Evolutionary conservation across 2,888 invertebrate genomes (phyloP).

Genomic region (Tillus elongatus): DNA sequence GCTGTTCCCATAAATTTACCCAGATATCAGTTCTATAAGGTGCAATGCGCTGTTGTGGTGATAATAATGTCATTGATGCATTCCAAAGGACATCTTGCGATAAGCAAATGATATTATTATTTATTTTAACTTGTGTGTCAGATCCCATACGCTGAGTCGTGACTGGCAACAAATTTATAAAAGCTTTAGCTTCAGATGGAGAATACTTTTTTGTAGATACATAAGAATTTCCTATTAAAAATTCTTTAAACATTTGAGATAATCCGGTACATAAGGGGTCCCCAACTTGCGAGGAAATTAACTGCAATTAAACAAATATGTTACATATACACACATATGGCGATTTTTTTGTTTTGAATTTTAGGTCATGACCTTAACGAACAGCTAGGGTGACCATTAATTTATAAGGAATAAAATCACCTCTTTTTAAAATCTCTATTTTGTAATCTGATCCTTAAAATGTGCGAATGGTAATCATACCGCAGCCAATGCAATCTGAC

Average conservation of each 20-base stretch:
- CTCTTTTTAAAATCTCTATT: too few relatives aligned
- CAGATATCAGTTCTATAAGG: conserved; percentile 75
- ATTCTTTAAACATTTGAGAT: conserved; percentile 68
- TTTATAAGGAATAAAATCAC: too few relatives aligned
- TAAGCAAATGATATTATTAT: conserved; percentile 49
- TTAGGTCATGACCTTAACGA: too few relatives aligned
- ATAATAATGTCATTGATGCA: conserved; percentile 72
- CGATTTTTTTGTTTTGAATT: too few relatives aligned
- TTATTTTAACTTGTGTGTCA: conserved; percentile 55
- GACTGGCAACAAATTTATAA: conserved; percentile 63
- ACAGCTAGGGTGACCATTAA: too few relatives aligned
- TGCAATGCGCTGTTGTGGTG: conserved; percentile 74
- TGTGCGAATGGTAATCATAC: too few relatives aligned
- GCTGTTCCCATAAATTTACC: conserved; percentile 71
- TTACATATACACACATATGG: too few relatives aligned
- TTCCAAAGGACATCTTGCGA: conserved; percentile 72
- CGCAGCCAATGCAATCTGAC: too few relatives aligned
- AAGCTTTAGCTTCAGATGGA: conserved; percentile 58
- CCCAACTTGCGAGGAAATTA: conserved; percentile 54
- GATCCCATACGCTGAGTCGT: conserved; percentile 53
- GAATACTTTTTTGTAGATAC: conserved; percentile 62
- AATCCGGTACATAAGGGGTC: conserved; percentile 54
- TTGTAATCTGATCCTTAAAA: too few relatives aligned
- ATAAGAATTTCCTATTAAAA: conserved; percentile 65
- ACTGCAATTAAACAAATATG: conserved; percentile 33